These are phyloP conservation scores for Oreotrochilus melanogaster DNA, from an alignment of 2,113 vertebrate genomes.

Conservation along the genomic window DNA sequence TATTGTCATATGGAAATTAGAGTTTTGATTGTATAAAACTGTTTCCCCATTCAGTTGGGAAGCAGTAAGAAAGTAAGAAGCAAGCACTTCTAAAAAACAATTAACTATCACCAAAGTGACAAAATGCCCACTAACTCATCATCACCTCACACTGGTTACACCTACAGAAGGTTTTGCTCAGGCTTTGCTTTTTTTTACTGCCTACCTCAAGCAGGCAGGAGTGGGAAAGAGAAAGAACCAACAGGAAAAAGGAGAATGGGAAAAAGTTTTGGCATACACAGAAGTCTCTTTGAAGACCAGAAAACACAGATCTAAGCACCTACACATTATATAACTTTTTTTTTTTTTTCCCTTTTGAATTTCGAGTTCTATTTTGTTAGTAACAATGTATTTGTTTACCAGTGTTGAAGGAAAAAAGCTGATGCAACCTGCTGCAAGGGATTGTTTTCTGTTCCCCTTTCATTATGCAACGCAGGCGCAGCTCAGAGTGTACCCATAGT, in stretches of 20 bases:
- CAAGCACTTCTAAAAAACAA: background rate
- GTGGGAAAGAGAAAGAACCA: background rate
- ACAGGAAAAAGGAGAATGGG: background rate
- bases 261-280: rapidly evolving
- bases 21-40: background rate
- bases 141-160: background rate
- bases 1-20: background rate
- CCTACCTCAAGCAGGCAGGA: background rate
- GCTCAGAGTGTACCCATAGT: background rate
- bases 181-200: background rate
- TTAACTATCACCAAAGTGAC: background rate
- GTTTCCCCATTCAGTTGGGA: background rate
- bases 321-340: background rate
- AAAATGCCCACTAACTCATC: background rate
- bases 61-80: background rate
- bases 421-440: slow-evolving; percentile 72
- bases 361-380: background rate
- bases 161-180: rapidly evolving
- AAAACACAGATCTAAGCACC: background rate
- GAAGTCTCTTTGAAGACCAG: background rate
- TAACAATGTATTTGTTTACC: slow-evolving; percentile 65
- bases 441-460: slow-evolving; percentile 25
- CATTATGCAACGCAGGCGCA: background rate
- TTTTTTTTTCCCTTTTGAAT: background rate
- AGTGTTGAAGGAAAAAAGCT: slow-evolving; percentile 34